phyloP scores from a whole-genome alignment of 1,140 invertebrate species.

The Bombyx mandarina region DNA sequence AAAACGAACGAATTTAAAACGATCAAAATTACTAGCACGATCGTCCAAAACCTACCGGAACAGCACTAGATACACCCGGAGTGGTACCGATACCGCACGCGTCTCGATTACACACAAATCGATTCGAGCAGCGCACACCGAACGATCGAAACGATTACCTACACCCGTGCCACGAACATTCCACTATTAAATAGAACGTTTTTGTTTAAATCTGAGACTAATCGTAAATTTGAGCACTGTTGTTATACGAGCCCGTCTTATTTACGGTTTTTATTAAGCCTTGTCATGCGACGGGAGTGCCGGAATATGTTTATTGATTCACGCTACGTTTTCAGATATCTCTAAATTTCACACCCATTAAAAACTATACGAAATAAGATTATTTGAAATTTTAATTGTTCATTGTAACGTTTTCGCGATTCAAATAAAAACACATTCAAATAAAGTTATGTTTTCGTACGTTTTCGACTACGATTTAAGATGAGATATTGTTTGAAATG shows the following conservation, averaged over 20 bases:
- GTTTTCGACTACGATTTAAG: no score
- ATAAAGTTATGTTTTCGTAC: not conserved
- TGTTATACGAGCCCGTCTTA: slow-evolving; percentile 54
- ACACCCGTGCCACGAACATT: slow-evolving; percentile 47
- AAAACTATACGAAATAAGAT: no score
- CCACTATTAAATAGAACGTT: slow-evolving; percentile 68
- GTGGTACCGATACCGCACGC: slow-evolving; percentile 2
- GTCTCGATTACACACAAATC: slow-evolving; percentile 41
- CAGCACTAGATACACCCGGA: slow-evolving; percentile 6
- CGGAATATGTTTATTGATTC: slow-evolving; percentile 56
- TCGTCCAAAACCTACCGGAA: slow-evolving; percentile 34
- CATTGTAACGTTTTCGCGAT: no score
- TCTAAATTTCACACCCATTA: slow-evolving; percentile 27
- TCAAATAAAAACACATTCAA: no score
- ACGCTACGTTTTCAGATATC: slow-evolving; percentile 32
- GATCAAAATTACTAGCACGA: slow-evolving; percentile 22
- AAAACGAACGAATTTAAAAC: slow-evolving; percentile 23
- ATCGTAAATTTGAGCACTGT: slow-evolving; percentile 66
- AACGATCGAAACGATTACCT: slow-evolving; percentile 21
- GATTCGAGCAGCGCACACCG: slow-evolving; percentile 51
- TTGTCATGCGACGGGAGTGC: slow-evolving; percentile 57
- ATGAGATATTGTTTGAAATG: no score
- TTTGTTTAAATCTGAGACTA: slow-evolving; percentile 66
- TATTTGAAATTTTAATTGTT: no score
- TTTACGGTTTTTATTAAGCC: slow-evolving; percentile 50